Base-by-base conservation (phyloP, 2,797 vertebrate species). In the Sebastes cheni region DNA sequence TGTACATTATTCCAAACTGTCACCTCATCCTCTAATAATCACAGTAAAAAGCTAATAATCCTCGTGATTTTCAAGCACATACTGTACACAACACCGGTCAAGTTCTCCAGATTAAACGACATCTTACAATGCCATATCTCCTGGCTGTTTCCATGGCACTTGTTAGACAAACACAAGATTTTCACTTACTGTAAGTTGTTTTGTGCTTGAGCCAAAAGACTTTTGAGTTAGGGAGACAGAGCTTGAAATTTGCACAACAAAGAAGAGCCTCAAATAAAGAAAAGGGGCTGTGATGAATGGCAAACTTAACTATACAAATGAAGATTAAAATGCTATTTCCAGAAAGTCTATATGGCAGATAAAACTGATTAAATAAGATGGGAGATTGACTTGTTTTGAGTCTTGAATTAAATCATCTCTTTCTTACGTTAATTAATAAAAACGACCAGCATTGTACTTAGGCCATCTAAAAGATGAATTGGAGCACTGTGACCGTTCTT, bases 281-380 rank as follows among this genome's bases (percentile, higher is more conserved):
- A 67, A 46, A 34, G 6, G 2, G 1, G 5, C 42, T 50, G 3
- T 79, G 42, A 80, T 76, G n/a, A 75, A 84, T 66, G 60, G 10
- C 22, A 68, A 29, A 77, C 62, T 32, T 10, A 23, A 50, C 6
- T 27, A 56, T 65, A 34, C 73, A 70, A 77, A 75, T 62, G 61
- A 4, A 74, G 11, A 73, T 65, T 66, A 18, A 8, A 70, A 18
- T 18, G 39, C 1, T 1, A 4, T 54, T 77, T 69, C 22, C 74
- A 14, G 2, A 29, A 72, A 72, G 59, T 69, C 13, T 5, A 14
- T 60, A 18, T 20, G 18, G 18, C 11, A 50, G 11, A 39, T 80
- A 23, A 79, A 85, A 13, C 14, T 22, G 32, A 71, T 69, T n/a
- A 85, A n/a, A 61, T 52, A 72, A 54, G 56, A 67, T 54, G 22